Base-by-base conservation (phyloP, 2,113 vertebrate genomes). In the Paratilapia polleni region DNA sequence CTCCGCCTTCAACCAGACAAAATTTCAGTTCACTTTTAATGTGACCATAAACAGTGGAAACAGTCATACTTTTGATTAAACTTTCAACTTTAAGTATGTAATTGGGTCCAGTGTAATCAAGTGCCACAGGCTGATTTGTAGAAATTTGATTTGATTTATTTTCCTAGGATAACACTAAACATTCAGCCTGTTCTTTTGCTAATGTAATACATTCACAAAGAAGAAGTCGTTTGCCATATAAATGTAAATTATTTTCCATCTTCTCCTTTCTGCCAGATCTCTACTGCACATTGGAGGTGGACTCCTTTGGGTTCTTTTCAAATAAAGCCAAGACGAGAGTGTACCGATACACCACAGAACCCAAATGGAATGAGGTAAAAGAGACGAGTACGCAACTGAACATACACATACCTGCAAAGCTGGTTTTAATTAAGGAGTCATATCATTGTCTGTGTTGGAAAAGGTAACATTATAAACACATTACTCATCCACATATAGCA, bases 301-400 rank as follows among this genome's bases (percentile, higher is more conserved):
- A 99, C 89, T 99, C 98, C 41, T 99, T 99, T 26, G 98, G 98
- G 14, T 98, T 99, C 93, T 99, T 99, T 20, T 97, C 97, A 86
- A 99, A 97, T 93, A 99, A 99, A 95, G 98, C 98, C 34, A 99
- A 99, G 95, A 99, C 98, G 0, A 96, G 98, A 47, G 98, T 99
- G 56, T 99, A 99, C 94, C 96, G 98, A 85, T 98, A 99, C 89
- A 99, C 98, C 0, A 96, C 97, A 0, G 98, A 99, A 89, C 98
- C 98, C 64, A 99, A 98, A 89, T 99, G 98, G 98, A 99, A 99
- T 0, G 98, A 99, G 98, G 98, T 99, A 57, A 93, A 96, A 81
- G 6, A 61, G 34, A 56, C 9, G 20, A 24, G 31, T 20, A 31
- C 28, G 43, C 47, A 73, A 54, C 28, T 54, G 47, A 1, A 3